Evolutionary conservation across 2,113 vertebrate genomes (phyloP), one percentile per base, ranked within the genome.

Genomic region (Ariopsis seemanni): DNA sequence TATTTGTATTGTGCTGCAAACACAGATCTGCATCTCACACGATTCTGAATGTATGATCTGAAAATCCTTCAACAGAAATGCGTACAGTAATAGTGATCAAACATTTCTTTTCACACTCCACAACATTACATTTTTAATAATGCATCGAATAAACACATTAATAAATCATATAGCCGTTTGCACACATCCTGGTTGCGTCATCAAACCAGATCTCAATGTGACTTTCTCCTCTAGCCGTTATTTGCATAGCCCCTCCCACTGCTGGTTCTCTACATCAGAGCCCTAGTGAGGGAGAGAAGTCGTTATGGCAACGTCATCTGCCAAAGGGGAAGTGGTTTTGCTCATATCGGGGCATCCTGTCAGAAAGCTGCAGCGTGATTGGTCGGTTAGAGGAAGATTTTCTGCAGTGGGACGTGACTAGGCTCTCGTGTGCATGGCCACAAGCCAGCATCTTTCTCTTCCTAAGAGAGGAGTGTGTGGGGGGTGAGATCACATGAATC

Each of bases 391-490:
- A 42, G 53, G 86, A 11, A 82, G 91, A 81, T 89, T 89, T 90
- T 94, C 95, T 94, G 95, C 94, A 95, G 93, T 94, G 93, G 91
- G 93, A 95, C 94, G 93, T 95, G 95, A 95, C 91, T 83, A 82
- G 79, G 62, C 74, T 71, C 88, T 86, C 85, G 77, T 91, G 83
- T 86, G 60, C 79, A 83, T 85, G 62, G 89, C 79, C 55, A 82
- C 80, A 58, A 58, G 89, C 85, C 88, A 88, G n/a, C 52, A 53
- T 82, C 12, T 85, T 63, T 90, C 34, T 55, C 34, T 74, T 34
- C 77, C 14, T 84, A 34, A 34, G 34, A 34, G 34, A 34, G 34
- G 34, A 34, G 34, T 34, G 34, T 34, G 2, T 1, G 34, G 82
- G 83, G 86, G 88, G 87, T 34, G 83, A 83, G 86, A 83, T 87